phyloP scores from a whole-genome alignment of 2,888 invertebrate genomes.

The Malacosoma neustria region DNA sequence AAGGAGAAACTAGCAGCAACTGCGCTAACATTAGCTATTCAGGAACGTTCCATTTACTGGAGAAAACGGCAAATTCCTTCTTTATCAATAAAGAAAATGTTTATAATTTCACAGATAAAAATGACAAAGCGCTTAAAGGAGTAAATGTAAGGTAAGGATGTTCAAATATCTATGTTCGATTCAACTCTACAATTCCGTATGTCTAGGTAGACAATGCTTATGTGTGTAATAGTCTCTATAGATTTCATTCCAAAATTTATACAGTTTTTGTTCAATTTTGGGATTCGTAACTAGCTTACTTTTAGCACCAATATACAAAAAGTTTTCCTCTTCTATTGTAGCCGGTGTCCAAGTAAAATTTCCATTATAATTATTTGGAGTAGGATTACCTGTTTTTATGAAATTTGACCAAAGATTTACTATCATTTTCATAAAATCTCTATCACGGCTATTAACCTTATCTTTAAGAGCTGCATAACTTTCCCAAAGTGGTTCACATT shows the following conservation, averaged over 20 bases:
- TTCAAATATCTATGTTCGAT: conserved; percentile 3
- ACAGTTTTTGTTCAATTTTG: conserved; percentile 35
- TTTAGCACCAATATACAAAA: conserved; percentile 35
- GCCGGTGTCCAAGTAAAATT: conserved; percentile 42
- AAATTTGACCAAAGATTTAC: conserved; percentile 65
- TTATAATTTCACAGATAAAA: conserved; percentile 50
- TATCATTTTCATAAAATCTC: conserved; percentile 45
- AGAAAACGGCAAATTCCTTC: conserved; percentile 54
- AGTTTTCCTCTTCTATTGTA: conserved; percentile 27
- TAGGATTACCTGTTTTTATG: conserved; percentile 55
- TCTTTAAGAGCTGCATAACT: conserved; percentile 34
- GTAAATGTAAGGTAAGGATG: conserved; percentile 48
- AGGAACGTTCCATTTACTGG: conserved; percentile 35
- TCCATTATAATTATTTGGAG: conserved; percentile 22
- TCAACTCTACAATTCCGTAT: conserved; percentile 39
- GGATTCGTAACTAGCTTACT: conserved; percentile 25
- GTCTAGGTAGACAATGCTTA: conserved; percentile 26
- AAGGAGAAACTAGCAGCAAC: conserved; percentile 23
- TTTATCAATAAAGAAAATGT: conserved; percentile 39
- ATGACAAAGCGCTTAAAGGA: conserved; percentile 56
- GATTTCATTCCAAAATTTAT: conserved; percentile 46
- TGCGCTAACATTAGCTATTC: conserved; percentile 30
- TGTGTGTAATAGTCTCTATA: conserved; percentile 38
- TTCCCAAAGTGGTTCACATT: conserved; percentile 56
- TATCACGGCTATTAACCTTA: conserved; percentile 33